A percentile compares a stretch with the other conserved stretches of the same genome.
Evolutionary conservation across 2,888 invertebrate genomes (phyloP).

Genomic region (Laothoe populi): DNA sequence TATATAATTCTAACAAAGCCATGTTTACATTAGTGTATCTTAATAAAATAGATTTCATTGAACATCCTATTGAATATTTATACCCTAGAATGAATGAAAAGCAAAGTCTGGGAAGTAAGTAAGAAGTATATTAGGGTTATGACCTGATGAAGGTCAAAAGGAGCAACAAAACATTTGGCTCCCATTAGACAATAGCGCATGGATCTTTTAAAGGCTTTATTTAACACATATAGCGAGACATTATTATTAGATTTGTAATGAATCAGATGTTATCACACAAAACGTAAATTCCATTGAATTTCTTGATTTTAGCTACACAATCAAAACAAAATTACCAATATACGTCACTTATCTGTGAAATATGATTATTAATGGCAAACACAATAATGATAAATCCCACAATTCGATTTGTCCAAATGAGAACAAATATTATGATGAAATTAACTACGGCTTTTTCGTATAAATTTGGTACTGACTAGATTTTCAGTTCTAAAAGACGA

Average conservation of each 20-base stretch:
- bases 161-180: background rate
- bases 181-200: background rate
- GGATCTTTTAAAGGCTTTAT: background rate
- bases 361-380: slow-evolving; percentile 19
- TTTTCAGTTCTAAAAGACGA: slow-evolving; percentile 8
- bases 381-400: slow-evolving; percentile 20
- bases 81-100: background rate
- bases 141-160: background rate
- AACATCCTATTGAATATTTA: background rate
- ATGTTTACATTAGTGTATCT: background rate
- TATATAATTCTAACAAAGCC: background rate
- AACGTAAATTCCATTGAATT: background rate
- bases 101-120: background rate
- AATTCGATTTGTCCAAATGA: background rate
- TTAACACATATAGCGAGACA: background rate
- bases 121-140: background rate
- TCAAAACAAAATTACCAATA: slow-evolving; percentile 25
- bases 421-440: background rate
- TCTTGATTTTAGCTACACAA: background rate
- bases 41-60: background rate
- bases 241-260: background rate
- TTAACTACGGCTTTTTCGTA: background rate
- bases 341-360: slow-evolving; percentile 27
- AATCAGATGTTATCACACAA: slow-evolving; percentile 10
- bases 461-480: background rate